Base-by-base conservation (phyloP, 2,797 vertebrate genomes). In the Sardinella longiceps region DNA sequence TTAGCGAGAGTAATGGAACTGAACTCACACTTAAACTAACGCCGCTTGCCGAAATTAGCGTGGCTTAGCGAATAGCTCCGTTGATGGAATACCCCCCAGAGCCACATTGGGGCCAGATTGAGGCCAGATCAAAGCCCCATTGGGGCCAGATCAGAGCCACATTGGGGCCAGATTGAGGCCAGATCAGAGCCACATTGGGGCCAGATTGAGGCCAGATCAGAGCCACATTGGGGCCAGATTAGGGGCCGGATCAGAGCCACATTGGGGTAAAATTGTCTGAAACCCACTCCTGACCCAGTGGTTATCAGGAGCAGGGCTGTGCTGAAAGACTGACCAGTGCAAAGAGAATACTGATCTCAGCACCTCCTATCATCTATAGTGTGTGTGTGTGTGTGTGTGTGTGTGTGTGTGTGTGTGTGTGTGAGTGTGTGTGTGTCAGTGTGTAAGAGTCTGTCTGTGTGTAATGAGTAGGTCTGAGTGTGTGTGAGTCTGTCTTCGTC, bases 291-390 rank as follows among this genome's bases (percentile, higher is more conserved):
- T 50, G 48, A 50, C 10, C 48, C 48, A 50, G 60, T 66, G 28
- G 20, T 20, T 56, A 0, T 56, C 20, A 93, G 12, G 94, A 88
- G 0, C 94, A 94, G 95, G 95, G 95, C 89, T 95, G 87, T 53
- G 90, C 5, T 37, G 92, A 80, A 90, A 94, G 94, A 95, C 94
- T 94, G 94, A 94, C 60, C 94, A 90, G 92, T 93, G 91, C 93
- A 86, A 92, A 92, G 89, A 90, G 81, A 50, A 10, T 50, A 2
- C 28, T 23, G 37, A 50, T 80, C 11, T 51, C 60, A 63, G 60
- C 25, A 63, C 60, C 11, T 63, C 25, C 3, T 63, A 63, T 63
- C 60, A 28, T 25, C 25, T 56, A 43, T 50, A n/a, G 46, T 15
- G 15, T 50, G 80, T 50, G 80, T 81, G 80, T 82, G 23, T 58